Evolutionary conservation across 2,888 invertebrate genomes (phyloP).

Genomic region (Scrobipalpa costella): DNA sequence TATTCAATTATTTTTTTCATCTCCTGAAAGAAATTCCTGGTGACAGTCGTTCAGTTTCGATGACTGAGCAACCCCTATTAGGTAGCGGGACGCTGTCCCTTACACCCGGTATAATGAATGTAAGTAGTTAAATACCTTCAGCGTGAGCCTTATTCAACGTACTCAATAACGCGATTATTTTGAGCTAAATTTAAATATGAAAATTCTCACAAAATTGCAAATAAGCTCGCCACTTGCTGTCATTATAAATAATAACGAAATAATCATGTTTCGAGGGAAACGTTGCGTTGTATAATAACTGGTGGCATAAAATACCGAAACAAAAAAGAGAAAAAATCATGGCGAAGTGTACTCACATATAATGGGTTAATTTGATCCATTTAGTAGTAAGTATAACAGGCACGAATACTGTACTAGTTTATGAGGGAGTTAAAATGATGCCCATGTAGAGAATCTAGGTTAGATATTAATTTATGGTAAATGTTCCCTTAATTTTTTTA

Average conservation of each 20-base stretch:
- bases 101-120: too few relatives aligned
- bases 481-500: too few relatives aligned
- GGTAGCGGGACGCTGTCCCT: too few relatives aligned
- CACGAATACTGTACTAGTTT: slow-evolving; percentile 1
- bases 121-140: not conserved
- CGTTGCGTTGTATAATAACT: slow-evolving; percentile 30
- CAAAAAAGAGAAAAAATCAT: slow-evolving; percentile 34
- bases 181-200: slow-evolving; percentile 19
- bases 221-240: slow-evolving; percentile 26
- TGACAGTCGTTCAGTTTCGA: too few relatives aligned
- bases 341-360: slow-evolving; percentile 30
- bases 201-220: slow-evolving; percentile 28
- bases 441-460: not conserved
- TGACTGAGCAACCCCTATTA: too few relatives aligned
- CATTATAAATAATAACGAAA: slow-evolving; percentile 34
- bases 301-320: slow-evolving; percentile 33
- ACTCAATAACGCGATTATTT: slow-evolving; percentile 8
- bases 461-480: not conserved
- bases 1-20: too few relatives aligned
- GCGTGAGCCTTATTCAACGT: not conserved
- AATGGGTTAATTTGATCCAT: slow-evolving; percentile 49
- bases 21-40: too few relatives aligned
- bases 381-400: slow-evolving; percentile 38
- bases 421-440: not conserved
- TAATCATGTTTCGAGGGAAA: slow-evolving; percentile 29